These are phyloP conservation scores for Carettochelys insculpta DNA, from an alignment of 2,113 vertebrate species.

Conservation along the genomic window DNA sequence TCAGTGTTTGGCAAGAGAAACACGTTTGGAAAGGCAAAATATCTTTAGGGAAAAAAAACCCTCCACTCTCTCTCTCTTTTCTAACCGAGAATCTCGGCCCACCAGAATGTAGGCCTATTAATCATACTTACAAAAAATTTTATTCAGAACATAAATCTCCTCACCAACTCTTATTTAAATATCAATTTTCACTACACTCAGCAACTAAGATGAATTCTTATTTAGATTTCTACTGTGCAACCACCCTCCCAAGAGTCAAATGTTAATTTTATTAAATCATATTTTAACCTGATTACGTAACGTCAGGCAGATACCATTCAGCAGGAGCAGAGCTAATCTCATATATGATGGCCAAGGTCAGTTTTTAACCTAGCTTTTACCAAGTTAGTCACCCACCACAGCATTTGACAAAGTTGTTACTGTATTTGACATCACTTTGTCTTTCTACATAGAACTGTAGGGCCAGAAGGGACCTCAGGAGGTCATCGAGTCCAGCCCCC, in stretches of 20 bases:
- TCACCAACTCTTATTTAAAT: conserved; percentile 1
- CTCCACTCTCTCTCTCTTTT: conserved; percentile 5
- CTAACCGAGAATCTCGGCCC: conserved; percentile 2
- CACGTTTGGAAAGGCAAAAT: not conserved
- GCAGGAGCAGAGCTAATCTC: not conserved
- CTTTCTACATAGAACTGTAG: not conserved
- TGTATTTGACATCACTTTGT: not conserved
- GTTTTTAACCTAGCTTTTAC: conserved; percentile 24
- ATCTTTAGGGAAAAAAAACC: conserved; percentile 25
- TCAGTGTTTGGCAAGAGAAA: conserved; percentile 30
- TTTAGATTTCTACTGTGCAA: conserved; percentile 3
- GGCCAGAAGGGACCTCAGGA: no score
- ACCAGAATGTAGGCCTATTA: conserved; percentile 13
- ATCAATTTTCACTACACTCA: not conserved
- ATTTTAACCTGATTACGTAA: not conserved
- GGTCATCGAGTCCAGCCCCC: no score
- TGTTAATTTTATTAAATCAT: conserved; percentile 1
- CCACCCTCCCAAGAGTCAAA: not conserved
- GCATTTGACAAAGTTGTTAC: not conserved
- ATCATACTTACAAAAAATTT: not conserved
- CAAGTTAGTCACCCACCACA: not conserved
- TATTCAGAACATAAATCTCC: conserved; percentile 1
- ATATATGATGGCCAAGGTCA: not conserved
- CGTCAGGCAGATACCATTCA: not conserved
- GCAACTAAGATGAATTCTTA: conserved; percentile 28